Conservation (phyloP, 1,140 invertebrate species). For the Chrysopa pallens region DNA sequence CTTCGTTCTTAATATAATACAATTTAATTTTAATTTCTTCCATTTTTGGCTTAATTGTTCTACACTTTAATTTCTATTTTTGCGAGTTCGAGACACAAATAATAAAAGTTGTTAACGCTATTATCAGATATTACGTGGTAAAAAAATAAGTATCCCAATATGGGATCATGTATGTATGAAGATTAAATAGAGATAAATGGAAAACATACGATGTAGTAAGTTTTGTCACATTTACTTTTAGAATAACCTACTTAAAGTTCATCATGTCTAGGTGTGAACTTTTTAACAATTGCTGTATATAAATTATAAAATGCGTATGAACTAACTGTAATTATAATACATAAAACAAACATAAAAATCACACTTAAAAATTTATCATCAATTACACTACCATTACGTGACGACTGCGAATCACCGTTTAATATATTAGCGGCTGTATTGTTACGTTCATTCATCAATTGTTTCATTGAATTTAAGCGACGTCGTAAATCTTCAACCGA, state of each 20-base stretch:
- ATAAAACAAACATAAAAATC: slow-evolving; percentile 53
- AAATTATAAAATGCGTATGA: slow-evolving; percentile 70
- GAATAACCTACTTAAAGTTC: slow-evolving; percentile 37
- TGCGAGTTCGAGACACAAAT: too few relatives aligned
- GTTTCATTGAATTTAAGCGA: slow-evolving; percentile 57
- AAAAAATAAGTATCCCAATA: too few relatives aligned
- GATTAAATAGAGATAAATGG: too few relatives aligned
- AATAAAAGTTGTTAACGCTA: too few relatives aligned
- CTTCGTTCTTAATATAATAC: too few relatives aligned
- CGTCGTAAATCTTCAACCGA: slow-evolving; percentile 62
- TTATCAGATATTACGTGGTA: too few relatives aligned
- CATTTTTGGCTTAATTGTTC: too few relatives aligned
- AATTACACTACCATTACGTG: slow-evolving; percentile 35
- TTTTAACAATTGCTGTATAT: slow-evolving; percentile 60
- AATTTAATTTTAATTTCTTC: too few relatives aligned
- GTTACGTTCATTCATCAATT: slow-evolving; percentile 50
- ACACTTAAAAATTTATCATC: slow-evolving; percentile 63
- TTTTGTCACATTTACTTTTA: not conserved
- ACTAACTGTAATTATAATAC: slow-evolving; percentile 60
- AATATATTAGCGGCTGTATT: slow-evolving; percentile 28
- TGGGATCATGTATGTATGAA: too few relatives aligned
- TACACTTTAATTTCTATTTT: too few relatives aligned
- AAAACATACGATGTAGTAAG: too few relatives aligned
- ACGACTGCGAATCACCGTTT: slow-evolving; percentile 22
- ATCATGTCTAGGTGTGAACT: slow-evolving; percentile 55